Evolutionary conservation across 2,797 vertebrate genomes (phyloP), one percentile per base, ranked within the genome.

Genomic region (Ambastaia sidthimunki): DNA sequence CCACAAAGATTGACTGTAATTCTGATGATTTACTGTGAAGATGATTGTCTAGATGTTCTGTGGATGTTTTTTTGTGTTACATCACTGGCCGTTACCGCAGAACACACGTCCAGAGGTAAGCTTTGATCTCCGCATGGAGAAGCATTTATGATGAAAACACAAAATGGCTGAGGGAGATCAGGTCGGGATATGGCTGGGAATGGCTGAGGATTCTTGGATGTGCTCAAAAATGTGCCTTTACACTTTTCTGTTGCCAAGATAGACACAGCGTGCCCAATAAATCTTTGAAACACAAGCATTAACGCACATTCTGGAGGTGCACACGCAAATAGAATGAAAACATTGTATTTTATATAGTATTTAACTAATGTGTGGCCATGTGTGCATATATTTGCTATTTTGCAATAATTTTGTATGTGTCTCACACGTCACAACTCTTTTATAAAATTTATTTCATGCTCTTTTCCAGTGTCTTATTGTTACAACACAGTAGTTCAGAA

Each of bases 171-270:
- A 70, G 47, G 57, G 62, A 74, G 59, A 66, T 82, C 88, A 83
- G 83, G 67, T 78, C 84, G 84, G 71, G 83, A 86, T 62, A 75
- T 52, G 74, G 74, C 37, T 76, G 66, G 63, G 74, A 54, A 71
- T 74, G 74, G 65, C 71, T 57, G 66, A 78, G 55, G 55, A 80
- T 89, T 97, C 97, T 96, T 98, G 97, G 65, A 97, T 94, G 80
- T 96, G 93, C 54, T 41, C 34, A 52, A 74, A 83, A 77, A 81
- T 16, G n/a, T 59, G 57, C 57, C 54, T 21, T 57, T 19, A 12
- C 55, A 60, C 13, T 28, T 60, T 60, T 28, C 19, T 3, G 19
- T 59, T 59, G 57, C 57, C 57, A 59, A 25, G 12, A 59, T 12
- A 59, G 11, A 59, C 3, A 21, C 19, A 59, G 16, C 48, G 10